Base-by-base conservation (phyloP, 2,113 vertebrate species). In the Galbula dea region DNA sequence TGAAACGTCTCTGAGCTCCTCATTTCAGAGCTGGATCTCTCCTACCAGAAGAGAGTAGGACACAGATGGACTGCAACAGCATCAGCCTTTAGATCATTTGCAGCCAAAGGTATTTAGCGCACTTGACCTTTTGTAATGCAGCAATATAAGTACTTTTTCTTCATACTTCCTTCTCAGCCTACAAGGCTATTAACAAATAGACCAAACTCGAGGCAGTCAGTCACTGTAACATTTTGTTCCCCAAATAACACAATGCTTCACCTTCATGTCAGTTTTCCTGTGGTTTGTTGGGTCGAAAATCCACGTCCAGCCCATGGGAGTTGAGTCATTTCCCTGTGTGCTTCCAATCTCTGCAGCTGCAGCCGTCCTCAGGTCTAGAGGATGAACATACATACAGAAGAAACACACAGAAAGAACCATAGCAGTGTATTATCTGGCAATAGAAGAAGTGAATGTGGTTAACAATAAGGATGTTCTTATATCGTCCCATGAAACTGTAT, bases 341-440 rank as follows among this genome's bases (percentile, higher is more conserved):
- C 75, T 94, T 78, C 74, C 62, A 88, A 37, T 89, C 83, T 72
- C 82, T 87, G 92, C 96, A 95, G 94, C 95, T 95, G 95, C 80
- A 94, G 75, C 55, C 34, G 58, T 86, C 75, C 39, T 34, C n/a
- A 15, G 29, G 32, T 32, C 57, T 32, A 30, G n/a, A 74, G 30
- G 55, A 52, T 76, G 76, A 81, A 91, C 17, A 15, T 83, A 77
- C 6, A 80, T 12, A 62, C 59, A 58, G 45, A 71, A 90, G n/a
- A 62, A 84, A 54, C 71, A 61, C 2, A 57, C 23, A 80, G 55
- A 78, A 92, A 83, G 57, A 95, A 66, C 48, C 51, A 10, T 52
- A 82, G 32, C 63, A 72, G 66, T 45, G 30, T 45, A 46, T 59
- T 73, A 79, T 89, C 69, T 51, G 34, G 51, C 52, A 79, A 82